Base-by-base conservation (phyloP, 2,797 vertebrate genomes). In the Sebastes nivosus region DNA sequence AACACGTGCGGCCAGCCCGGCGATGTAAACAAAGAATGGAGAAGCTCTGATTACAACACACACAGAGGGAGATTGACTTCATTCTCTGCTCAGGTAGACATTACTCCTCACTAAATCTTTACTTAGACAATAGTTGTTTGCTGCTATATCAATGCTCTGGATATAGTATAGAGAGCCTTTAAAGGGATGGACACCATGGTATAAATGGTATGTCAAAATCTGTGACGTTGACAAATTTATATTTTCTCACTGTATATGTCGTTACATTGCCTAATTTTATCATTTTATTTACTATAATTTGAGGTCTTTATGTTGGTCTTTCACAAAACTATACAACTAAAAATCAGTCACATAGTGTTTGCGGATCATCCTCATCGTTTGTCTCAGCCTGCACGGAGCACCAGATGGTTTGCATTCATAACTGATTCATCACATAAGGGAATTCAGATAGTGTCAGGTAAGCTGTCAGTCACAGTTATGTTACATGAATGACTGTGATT, bases 391-490 rank as follows among this genome's bases (percentile, higher is more conserved):
- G 46, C 68, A 8, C 9, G 3, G 20, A 58, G 61, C 58, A 65
- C 13, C 25, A 65, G 70, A 68, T 73, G 73, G 75, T 80, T 85
- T 59, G 27, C 52, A 50, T 73, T 57, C 52, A 64, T 61, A 38
- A 57, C 12, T 67, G 72, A 54, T 65, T 57, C 16, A 50, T 77
- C 46, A 10, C 71, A 52, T 77, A 57, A 10, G 50, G 36, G 67
- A 32, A 38, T 71, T 73, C 24, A 38, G 55, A 46, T 8, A 25
- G 64, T 79, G 83, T 82, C 74, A 71, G 61, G 66, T 79, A 46
- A 84, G 64, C 55, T 83, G 79, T 74, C 69, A 30, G 16, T 71
- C 67, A 42, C 61, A 42, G 24, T 14, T 55, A 34, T 30, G 42
- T 58, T 61, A 30, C 27, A 24, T 32, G 18, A 75, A 52, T 32